Percentiles rank a stretch among this genome's conserved stretches.
Evolutionary conservation across 2,888 invertebrate species (phyloP).

Genomic region (Tholera decimalis): DNA sequence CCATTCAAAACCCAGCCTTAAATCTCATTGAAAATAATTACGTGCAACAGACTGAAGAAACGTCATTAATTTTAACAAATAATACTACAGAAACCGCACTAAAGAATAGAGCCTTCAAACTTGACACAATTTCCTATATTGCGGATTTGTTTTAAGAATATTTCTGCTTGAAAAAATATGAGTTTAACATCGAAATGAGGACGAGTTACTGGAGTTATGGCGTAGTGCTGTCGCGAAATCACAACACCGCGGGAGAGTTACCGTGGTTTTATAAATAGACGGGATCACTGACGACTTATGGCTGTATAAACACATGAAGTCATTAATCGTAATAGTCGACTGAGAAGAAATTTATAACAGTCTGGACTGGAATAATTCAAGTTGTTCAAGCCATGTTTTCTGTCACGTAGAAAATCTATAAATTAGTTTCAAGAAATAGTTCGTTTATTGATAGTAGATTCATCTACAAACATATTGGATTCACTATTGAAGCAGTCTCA

Average conservation of each 20-base stretch:
- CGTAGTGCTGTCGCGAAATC: slow-evolving; percentile 77
- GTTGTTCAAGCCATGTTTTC: slow-evolving; percentile 37
- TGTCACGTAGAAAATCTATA: slow-evolving; percentile 7
- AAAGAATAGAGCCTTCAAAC: slow-evolving; percentile 28
- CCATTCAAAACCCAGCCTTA: slow-evolving; percentile 7
- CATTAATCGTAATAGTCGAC: slow-evolving; percentile 73
- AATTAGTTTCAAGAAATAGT: slow-evolving; percentile 32
- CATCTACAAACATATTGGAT: not conserved
- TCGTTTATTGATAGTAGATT: not conserved
- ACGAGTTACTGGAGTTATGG: slow-evolving; percentile 47
- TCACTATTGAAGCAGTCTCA: not conserved
- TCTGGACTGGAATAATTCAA: slow-evolving; percentile 54
- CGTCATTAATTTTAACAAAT: slow-evolving; percentile 40
- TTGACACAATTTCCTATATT: slow-evolving; percentile 46
- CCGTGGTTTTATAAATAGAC: slow-evolving; percentile 77
- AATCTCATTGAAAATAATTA: slow-evolving; percentile 34
- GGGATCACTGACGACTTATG: slow-evolving; percentile 61
- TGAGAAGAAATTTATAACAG: slow-evolving; percentile 55
- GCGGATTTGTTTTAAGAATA: slow-evolving; percentile 37
- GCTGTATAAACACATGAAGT: slow-evolving; percentile 71
- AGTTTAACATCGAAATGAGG: slow-evolving; percentile 31
- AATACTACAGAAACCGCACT: slow-evolving; percentile 14
- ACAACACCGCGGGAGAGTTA: slow-evolving; percentile 82
- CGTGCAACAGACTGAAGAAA: slow-evolving; percentile 18
- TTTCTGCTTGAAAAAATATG: slow-evolving; percentile 34